Conservation (phyloP, 1,140 invertebrate genomes). For the Mamestra configurata region DNA sequence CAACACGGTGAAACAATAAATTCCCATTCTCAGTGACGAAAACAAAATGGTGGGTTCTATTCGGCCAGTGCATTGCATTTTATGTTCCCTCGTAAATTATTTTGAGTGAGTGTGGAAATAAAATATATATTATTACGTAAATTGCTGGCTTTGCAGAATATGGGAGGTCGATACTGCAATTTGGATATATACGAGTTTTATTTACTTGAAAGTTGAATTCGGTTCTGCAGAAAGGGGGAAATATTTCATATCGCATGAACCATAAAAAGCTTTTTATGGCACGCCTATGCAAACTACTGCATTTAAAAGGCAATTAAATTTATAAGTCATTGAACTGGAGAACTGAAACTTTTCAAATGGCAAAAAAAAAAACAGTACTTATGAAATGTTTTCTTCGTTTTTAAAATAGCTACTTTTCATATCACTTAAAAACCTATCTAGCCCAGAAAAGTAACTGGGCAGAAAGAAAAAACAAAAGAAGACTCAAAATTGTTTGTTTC, state of each 20-base stretch:
- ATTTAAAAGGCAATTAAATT: background rate
- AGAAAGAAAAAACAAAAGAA: conserved; percentile 11
- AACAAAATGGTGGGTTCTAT: conserved; percentile 16
- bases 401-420: background rate
- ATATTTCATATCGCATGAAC: background rate
- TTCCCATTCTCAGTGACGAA: conserved; percentile 13
- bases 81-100: conserved; percentile 4
- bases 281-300: background rate
- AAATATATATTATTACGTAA: conserved; percentile 9
- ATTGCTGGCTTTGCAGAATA: conserved; percentile 3
- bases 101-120: conserved; percentile 1
- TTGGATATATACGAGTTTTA: background rate
- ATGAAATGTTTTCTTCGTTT: no score
- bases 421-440: conserved; percentile 15
- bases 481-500: conserved; percentile 25
- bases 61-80: background rate
- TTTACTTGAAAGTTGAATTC: background rate
- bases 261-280: background rate
- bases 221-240: background rate
- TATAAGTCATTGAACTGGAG: background rate
- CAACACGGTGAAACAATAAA: conserved; percentile 1
- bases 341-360: background rate
- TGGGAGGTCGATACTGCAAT: background rate
- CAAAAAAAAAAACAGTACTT: background rate
- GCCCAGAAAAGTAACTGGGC: background rate